These are phyloP conservation scores for Monoplex corrugatus DNA, from an alignment of 2,888 invertebrate genomes.

Conservation along the genomic window DNA sequence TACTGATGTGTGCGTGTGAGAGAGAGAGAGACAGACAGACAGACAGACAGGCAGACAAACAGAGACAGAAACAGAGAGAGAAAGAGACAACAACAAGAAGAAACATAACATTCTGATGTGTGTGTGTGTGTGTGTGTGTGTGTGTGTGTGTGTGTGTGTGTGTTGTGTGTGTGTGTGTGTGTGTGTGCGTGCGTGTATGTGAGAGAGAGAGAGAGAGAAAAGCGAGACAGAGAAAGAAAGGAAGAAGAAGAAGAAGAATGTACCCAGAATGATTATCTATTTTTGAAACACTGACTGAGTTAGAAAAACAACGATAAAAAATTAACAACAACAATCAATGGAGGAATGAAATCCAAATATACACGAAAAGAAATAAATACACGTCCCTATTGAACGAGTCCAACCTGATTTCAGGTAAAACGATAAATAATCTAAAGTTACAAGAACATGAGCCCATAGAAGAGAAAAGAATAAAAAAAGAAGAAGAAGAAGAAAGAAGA, in stretches of 20 bases:
- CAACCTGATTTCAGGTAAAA: too few relatives aligned
- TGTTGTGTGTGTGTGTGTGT: not conserved
- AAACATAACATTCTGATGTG: not conserved
- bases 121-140: not conserved
- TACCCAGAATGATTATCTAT: too few relatives aligned
- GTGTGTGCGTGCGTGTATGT: not conserved
- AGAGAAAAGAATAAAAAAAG: too few relatives aligned
- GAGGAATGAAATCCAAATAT: too few relatives aligned
- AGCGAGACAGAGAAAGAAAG: not conserved
- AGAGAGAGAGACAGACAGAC: conserved; percentile 27
- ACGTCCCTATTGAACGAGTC: too few relatives aligned
- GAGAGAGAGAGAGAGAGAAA: not conserved
- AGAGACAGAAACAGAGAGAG: not conserved
- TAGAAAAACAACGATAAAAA: not conserved
- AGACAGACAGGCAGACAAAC: not conserved
- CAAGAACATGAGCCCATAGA: too few relatives aligned
- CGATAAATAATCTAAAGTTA: too few relatives aligned
- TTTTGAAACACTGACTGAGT: not conserved
- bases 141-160: not conserved
- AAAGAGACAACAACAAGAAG: not conserved
- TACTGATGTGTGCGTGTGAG: too few relatives aligned
- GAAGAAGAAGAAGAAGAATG: not conserved
- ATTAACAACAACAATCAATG: too few relatives aligned
- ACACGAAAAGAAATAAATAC: too few relatives aligned
- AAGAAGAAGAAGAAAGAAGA: not conserved